Conservation (phyloP, 2,797 vertebrate species). For the Muscicapa comitata region DNA sequence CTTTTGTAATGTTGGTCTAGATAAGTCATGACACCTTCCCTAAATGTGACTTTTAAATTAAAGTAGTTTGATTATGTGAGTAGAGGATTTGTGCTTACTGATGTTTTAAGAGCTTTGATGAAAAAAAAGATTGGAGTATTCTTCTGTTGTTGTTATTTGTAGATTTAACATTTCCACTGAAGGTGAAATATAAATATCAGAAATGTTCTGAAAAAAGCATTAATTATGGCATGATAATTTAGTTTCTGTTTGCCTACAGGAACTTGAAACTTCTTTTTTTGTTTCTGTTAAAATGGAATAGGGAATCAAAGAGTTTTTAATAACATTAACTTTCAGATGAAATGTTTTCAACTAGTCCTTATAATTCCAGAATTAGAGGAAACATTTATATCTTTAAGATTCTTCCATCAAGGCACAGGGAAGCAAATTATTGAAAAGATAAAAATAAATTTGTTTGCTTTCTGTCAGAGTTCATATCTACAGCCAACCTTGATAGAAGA, state of each 20-base stretch:
- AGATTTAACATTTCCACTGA: background rate
- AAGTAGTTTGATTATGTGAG: background rate
- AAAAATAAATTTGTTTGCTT: constrained; percentile 92
- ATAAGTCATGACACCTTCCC: background rate
- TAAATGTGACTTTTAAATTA: background rate
- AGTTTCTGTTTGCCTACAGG: background rate
- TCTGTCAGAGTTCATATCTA: constrained; percentile 92
- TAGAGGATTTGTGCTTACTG: background rate
- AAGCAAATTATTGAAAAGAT: constrained; percentile 89
- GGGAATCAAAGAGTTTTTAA: constrained; percentile 33
- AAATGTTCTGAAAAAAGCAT: background rate
- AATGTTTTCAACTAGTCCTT: constrained; percentile 53
- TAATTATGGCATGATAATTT: background rate
- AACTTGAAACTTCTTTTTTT: background rate
- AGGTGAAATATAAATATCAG: background rate
- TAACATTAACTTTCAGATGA: constrained; percentile 2
- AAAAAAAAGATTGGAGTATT: background rate
- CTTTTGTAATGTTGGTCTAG: background rate
- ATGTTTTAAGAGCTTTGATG: background rate
- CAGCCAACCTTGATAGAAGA: constrained; percentile 86
- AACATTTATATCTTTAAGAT: constrained; percentile 66
- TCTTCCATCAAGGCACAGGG: constrained; percentile 70
- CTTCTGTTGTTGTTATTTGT: background rate
- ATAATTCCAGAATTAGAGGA: constrained; percentile 69
- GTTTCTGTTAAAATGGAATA: background rate